These are phyloP conservation scores for Hippopotamyrus pictus DNA, from an alignment of 2,797 vertebrate species.

Conservation along the genomic window DNA sequence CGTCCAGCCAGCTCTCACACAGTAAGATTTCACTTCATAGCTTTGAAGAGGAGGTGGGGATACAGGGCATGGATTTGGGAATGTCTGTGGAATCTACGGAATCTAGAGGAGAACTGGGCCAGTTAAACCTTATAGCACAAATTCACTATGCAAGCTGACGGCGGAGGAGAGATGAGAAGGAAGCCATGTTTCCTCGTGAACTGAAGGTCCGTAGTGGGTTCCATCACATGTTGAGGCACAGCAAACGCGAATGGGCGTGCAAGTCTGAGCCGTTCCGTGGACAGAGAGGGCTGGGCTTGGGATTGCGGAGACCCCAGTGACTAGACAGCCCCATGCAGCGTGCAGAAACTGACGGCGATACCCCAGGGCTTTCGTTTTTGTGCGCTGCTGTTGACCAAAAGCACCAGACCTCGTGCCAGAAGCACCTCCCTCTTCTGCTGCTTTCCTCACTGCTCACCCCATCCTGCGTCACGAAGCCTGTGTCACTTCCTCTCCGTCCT, in stretches of 20 bases:
- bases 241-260: slow-evolving; percentile 17
- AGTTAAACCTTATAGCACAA: slow-evolving; percentile 42
- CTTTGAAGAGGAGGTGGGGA: not conserved
- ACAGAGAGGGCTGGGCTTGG: slow-evolving; percentile 15
- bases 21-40: not conserved
- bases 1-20: not conserved
- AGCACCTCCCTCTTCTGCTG: not conserved
- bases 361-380: not conserved
- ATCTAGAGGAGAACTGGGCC: not conserved
- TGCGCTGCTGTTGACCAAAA: slow-evolving; percentile 30
- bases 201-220: not conserved
- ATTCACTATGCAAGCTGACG: slow-evolving; percentile 65
- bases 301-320: not conserved
- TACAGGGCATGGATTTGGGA: not conserved
- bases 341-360: not conserved
- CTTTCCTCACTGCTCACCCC: not conserved
- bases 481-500: not conserved
- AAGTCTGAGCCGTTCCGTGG: slow-evolving; percentile 42
- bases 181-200: not conserved
- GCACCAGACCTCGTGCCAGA: slow-evolving; percentile 36
- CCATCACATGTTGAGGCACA: not conserved
- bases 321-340: not conserved
- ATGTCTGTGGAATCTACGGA: not conserved
- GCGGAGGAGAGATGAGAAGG: slow-evolving; percentile 52
- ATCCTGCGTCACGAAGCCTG: not conserved